These are phyloP conservation scores for Pristionchus japonicus DNA, from an alignment of 2,888 invertebrate species.

Conservation along the genomic window DNA sequence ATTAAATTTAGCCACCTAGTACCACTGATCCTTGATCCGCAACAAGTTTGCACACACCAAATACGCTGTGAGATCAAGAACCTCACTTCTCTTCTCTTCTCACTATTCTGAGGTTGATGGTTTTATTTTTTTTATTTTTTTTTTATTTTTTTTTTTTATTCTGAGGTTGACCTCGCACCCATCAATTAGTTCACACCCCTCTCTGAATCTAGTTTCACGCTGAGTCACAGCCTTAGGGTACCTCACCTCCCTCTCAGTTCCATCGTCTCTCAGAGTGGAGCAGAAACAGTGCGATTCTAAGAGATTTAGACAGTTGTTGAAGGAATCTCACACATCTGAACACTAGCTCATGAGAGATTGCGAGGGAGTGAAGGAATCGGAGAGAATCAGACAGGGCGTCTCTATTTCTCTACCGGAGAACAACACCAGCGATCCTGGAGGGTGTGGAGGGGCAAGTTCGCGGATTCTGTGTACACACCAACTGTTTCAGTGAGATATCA, in stretches of 20 bases:
- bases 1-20: neutral
- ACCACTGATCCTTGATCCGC: neutral
- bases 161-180: neutral
- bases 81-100: too few relatives aligned
- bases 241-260: neutral
- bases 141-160: too few relatives aligned
- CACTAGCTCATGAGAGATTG: neutral
- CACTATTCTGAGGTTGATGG: neutral
- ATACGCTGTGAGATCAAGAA: neutral
- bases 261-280: too few relatives aligned
- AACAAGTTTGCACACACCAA: neutral
- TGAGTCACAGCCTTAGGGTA: neutral
- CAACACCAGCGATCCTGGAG: neutral
- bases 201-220: neutral
- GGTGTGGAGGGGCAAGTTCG: too few relatives aligned
- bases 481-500: neutral
- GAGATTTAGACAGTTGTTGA: too few relatives aligned
- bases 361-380: neutral
- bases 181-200: constrained; percentile 7
- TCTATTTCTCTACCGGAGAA: neutral
- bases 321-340: neutral
- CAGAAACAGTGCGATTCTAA: too few relatives aligned
- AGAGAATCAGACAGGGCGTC: neutral
- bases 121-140: too few relatives aligned
- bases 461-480: neutral